Evolutionary conservation across 2,888 invertebrate genomes (phyloP), one percentile per base, ranked within the genome.

Genomic region (Acleris sparsana): DNA sequence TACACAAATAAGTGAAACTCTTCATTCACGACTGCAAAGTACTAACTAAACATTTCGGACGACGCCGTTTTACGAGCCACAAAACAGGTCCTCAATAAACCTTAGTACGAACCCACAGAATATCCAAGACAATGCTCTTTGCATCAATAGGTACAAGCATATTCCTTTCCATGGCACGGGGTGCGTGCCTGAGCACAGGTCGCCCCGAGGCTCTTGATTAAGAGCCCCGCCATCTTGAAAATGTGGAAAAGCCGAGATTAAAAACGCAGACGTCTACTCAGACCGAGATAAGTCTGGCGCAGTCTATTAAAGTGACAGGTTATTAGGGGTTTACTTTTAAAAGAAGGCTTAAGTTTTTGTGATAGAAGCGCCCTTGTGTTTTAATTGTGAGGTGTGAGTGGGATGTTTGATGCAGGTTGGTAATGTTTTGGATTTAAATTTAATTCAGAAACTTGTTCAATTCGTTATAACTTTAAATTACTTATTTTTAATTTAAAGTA

Each of bases 211-310:
- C 71, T 72, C 77, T 76, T 79, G 76, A 83, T 84, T 80, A 83
- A 80, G 77, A 60, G 68, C 70, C 70, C 71, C 74, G 72, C 75
- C 73, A 72, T 76, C 79, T 76, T 71, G 73, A 73, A 76, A 78
- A 80, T 74, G 76, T 75, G 75, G 76, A 77, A 78, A 77, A 77
- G 73, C 71, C 70, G 72, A 81, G 84, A 86, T 85, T 85, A 85
- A 86, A 85, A 85, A 72, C 68, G 57, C 70, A 67, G 69, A 60
- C 59, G 44, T 61, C 53, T 59, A 43, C 64, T 52, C 57, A 56
- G 62, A 62, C 33, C 53, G 57, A 66, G 62, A 64, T 61, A 69
- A 56, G 69, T 69, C 67, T 70, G 52, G 63, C 58, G 65, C 39
- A 62, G 68, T 63, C 61, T 70, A 68, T 68, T 68, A 65, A 62